A percentile compares a stretch with the other conserved stretches of the same genome.
Conservation (phyloP, 2,797 vertebrate species). For the Enteromius paludinosus region DNA sequence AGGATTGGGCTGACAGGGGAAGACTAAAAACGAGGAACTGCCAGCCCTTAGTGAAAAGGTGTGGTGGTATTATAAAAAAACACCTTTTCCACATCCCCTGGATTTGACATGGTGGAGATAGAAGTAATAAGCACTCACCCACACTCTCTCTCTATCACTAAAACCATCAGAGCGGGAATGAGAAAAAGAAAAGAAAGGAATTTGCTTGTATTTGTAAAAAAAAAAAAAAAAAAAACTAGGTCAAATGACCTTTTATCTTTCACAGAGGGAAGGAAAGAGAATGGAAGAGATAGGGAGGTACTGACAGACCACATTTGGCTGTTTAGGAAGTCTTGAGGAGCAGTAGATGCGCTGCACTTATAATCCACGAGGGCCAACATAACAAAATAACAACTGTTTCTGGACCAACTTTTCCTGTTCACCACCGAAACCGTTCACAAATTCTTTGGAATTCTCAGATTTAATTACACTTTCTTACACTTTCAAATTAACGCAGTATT, state of each 20-base stretch:
- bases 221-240: constrained; percentile 19
- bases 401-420: not conserved
- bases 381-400: not conserved
- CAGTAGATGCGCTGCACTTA: too few relatives aligned
- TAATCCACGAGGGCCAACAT: too few relatives aligned
- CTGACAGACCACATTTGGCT: not conserved
- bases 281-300: constrained; percentile 14
- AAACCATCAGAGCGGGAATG: constrained; percentile 21
- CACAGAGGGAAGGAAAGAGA: not conserved
- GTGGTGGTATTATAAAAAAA: constrained; percentile 19
- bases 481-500: not conserved
- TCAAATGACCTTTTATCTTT: constrained; percentile 40
- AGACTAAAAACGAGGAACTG: not conserved
- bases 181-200: constrained; percentile 17
- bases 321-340: not conserved
- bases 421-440: not conserved
- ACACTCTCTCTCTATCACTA: not conserved
- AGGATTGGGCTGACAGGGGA: constrained; percentile 22
- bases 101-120: constrained; percentile 32
- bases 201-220: not conserved
- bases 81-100: constrained; percentile 8
- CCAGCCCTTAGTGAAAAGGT: constrained; percentile 15
- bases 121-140: constrained; percentile 30
- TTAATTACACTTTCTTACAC: not conserved
- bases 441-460: not conserved